A percentile compares a stretch with the other conserved stretches of the same genome.
Conservation (phyloP, 2,113 vertebrate genomes). For the Dicrurus megarhynchus region DNA sequence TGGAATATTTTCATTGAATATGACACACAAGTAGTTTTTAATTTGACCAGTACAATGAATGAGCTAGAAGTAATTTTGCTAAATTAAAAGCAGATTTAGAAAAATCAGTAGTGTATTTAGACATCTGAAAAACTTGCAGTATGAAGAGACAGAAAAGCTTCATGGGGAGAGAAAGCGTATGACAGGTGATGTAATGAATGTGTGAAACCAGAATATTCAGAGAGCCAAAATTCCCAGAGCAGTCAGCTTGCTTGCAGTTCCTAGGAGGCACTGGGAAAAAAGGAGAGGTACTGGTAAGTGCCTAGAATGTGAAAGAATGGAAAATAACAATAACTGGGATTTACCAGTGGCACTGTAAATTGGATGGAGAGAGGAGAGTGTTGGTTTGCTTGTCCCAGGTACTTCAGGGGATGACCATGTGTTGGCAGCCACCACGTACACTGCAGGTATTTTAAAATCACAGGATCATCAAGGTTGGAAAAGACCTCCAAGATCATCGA, state of each 20-base stretch:
- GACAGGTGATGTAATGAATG: neutral
- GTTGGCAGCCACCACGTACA: neutral
- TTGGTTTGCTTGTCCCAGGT: neutral
- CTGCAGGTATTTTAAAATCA: fast-evolving
- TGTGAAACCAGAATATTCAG: neutral
- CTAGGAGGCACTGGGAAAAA: neutral
- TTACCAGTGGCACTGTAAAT: neutral
- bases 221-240: neutral
- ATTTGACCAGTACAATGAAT: neutral
- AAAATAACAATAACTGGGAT: neutral
- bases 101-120: neutral
- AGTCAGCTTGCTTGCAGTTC: neutral
- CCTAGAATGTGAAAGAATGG: neutral
- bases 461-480: neutral
- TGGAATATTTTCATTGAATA: neutral
- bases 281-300: neutral
- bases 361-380: neutral
- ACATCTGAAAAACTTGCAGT: neutral
- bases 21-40: neutral
- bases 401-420: neutral
- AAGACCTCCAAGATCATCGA: neutral
- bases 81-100: neutral
- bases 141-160: neutral
- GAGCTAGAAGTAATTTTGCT: neutral
- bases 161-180: fast-evolving